Evolutionary conservation across 2,113 vertebrate species (phyloP), one percentile per base, ranked within the genome.

Genomic region (Xyliphius kryptos): DNA sequence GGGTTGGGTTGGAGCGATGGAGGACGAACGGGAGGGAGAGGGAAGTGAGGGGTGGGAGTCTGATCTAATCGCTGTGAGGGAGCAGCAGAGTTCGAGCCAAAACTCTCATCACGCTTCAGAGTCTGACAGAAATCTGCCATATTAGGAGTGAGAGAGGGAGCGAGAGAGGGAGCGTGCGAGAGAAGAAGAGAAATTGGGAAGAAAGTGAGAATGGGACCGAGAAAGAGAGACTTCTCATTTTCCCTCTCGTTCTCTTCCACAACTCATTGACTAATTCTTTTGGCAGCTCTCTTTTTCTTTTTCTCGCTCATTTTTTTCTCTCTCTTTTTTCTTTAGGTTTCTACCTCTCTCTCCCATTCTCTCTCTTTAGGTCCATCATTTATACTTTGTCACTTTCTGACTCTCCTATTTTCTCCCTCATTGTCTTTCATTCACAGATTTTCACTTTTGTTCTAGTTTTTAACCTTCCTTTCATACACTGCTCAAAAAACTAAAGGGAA

Each of bases 1-100:
- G 36, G 53, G 46, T 49, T 57, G 48, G 66, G 58, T 51, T 21
- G 47, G 63, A 38, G 50, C 12, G 67, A 50, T 50, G 36, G 43
- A 26, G 19, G 3, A 43, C 16, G 44, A 7, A 58, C 70, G 71
- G 62, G 46, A 0, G 3, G 46, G 73, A 73, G 20, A 52, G 40
- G 66, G 32, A 75, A 61, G 38, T 61, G 26, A 60, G 67, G 71
- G 74, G 69, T 51, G 1, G 9, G 61, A 76, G 69, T 73, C 71
- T 87, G 86, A 87, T 81, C 80, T 87, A 86, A 86, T 82, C 88
- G 84, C 86, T 83, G 85, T 84, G 78, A 85, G 81, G 80, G 85
- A 85, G 82, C 81, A 84, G 82, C 76, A 69, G 66, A 79, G 84
- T 83, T 85, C 83, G 84, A 85, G 85, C 86, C 76, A 73, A 44